phyloP scores from a whole-genome alignment of 2,888 invertebrate species.

The Mesorhabditis spiculigera region DNA sequence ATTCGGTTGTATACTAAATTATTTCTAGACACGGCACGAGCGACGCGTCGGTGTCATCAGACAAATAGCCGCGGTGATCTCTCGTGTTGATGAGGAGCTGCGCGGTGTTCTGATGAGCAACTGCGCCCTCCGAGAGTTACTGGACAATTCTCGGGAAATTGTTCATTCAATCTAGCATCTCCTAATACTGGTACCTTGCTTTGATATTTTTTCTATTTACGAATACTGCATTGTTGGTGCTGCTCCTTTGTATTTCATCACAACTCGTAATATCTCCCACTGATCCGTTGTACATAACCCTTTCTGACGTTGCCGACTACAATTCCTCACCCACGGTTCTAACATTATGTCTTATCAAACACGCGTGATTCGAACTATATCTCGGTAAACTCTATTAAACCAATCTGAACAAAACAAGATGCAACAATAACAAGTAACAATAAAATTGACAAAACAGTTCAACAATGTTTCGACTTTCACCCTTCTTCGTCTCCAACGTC shows the following conservation, averaged over 20 bases:
- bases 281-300: too few relatives aligned
- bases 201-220: conserved; percentile 2
- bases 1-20: too few relatives aligned
- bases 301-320: too few relatives aligned
- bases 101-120: conserved; percentile 52
- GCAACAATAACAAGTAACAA: neutral
- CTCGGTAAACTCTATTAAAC: too few relatives aligned
- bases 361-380: too few relatives aligned
- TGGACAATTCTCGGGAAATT: conserved; percentile 8
- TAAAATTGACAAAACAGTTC: neutral
- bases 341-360: too few relatives aligned
- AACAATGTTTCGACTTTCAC: neutral
- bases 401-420: too few relatives aligned
- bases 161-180: conserved; percentile 15
- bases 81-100: conserved; percentile 52
- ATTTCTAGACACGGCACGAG: neutral
- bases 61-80: conserved; percentile 42
- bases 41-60: conserved; percentile 10
- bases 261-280: too few relatives aligned
- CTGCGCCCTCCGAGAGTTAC: conserved; percentile 44
- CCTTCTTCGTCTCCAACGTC: neutral
- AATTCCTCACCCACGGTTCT: too few relatives aligned
- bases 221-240: too few relatives aligned
- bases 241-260: too few relatives aligned
- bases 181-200: conserved; percentile 21